These are phyloP conservation scores for Busseola fusca DNA, from an alignment of 2,888 invertebrate genomes.

Conservation along the genomic window DNA sequence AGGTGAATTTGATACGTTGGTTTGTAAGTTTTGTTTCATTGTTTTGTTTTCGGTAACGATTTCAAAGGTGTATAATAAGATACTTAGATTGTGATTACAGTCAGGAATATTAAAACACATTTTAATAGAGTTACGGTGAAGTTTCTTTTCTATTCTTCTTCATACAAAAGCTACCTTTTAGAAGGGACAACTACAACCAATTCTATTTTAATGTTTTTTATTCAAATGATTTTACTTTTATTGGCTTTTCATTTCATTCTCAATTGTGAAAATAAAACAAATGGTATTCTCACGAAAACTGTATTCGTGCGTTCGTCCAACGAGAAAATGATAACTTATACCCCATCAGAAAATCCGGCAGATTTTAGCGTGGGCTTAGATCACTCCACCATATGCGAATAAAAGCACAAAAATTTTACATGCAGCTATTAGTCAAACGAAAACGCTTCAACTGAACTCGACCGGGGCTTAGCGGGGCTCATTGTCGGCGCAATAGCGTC, in stretches of 20 bases:
- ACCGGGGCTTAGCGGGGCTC: slow-evolving; percentile 76
- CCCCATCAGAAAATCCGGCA: slow-evolving; percentile 21
- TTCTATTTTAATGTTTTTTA: no score
- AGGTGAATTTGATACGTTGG: not conserved
- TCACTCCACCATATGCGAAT: slow-evolving; percentile 50
- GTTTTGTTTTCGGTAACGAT: not conserved
- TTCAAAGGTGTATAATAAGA: not conserved
- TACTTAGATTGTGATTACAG: not conserved
- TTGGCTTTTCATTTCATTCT: not conserved
- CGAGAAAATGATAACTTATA: slow-evolving; percentile 39
- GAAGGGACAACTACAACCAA: no score
- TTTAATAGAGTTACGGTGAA: no score
- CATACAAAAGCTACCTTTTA: no score
- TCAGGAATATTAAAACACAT: not conserved
- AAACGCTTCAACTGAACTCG: slow-evolving; percentile 74
- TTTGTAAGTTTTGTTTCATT: not conserved
- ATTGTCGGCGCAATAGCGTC: slow-evolving; percentile 81
- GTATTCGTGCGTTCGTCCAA: not conserved
- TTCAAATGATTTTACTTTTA: no score
- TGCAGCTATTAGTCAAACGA: slow-evolving; percentile 73
- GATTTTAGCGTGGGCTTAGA: slow-evolving; percentile 45
- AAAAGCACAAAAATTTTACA: slow-evolving; percentile 68
- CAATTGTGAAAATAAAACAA: not conserved
- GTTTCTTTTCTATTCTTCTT: no score
- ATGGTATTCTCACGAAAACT: not conserved